Evolutionary conservation across 2,797 vertebrate species (phyloP).

Genomic region (Chelon labrosus): DNA sequence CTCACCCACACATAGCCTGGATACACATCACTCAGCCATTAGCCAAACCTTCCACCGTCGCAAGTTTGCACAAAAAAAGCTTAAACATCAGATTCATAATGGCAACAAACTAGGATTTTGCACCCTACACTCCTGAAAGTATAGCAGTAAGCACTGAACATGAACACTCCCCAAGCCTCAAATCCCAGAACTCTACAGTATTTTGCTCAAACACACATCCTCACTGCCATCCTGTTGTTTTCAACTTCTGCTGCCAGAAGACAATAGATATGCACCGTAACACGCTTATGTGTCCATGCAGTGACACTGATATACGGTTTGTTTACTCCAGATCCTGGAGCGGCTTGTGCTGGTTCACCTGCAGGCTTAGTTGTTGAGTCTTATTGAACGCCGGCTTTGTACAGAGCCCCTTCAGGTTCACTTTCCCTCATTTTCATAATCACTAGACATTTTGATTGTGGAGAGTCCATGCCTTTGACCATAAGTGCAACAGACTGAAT

Average conservation of each 20-base stretch:
- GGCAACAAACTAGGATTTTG: conserved; percentile 1
- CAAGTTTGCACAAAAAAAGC: conserved; percentile 20
- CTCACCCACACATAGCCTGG: conserved; percentile 50
- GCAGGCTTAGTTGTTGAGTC: conserved; percentile 6
- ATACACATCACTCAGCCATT: conserved; percentile 49
- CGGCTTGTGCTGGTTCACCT: conserved; percentile 34
- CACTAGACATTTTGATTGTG: conserved; percentile 43
- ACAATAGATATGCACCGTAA: not conserved
- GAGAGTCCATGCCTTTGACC: conserved; percentile 46
- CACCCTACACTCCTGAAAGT: not conserved
- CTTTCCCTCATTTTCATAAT: conserved; percentile 57
- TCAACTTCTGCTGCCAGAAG: conserved; percentile 3
- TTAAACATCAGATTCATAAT: conserved; percentile 34
- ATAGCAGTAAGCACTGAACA: conserved; percentile 5
- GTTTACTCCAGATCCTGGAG: conserved; percentile 46
- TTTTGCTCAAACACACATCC: not conserved
- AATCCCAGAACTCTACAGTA: not conserved
- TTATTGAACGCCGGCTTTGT: conserved; percentile 40
- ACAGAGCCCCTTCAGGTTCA: conserved; percentile 6
- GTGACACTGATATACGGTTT: conserved; percentile 62
- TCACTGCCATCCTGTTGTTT: not conserved
- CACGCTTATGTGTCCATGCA: conserved; percentile 5
- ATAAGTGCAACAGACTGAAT: conserved; percentile 65
- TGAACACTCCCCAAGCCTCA: conserved; percentile 6
- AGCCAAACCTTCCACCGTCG: conserved; percentile 24